These are phyloP conservation scores for Gracilinanus agilis DNA, from an alignment of 2,113 vertebrate genomes.

Conservation along the genomic window DNA sequence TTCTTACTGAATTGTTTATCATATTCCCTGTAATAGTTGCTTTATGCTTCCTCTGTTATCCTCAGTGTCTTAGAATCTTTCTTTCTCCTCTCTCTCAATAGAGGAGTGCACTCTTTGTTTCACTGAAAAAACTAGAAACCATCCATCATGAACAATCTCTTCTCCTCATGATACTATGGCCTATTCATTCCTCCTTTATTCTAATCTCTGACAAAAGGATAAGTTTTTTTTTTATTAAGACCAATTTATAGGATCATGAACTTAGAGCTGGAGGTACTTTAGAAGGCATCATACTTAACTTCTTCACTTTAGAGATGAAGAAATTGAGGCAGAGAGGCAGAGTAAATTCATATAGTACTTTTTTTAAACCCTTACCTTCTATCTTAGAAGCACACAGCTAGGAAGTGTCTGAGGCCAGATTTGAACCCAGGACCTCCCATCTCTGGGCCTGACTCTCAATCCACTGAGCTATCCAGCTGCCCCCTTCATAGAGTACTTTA, in stretches of 20 bases:
- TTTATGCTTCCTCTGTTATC: background rate
- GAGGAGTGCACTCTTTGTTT: background rate
- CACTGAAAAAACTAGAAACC: background rate
- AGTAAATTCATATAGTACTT: background rate
- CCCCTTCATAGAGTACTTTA: background rate
- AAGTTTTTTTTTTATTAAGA: background rate
- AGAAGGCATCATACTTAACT: background rate
- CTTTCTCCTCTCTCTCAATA: background rate
- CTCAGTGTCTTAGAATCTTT: background rate
- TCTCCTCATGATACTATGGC: background rate
- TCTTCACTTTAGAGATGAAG: background rate
- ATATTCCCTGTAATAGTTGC: background rate
- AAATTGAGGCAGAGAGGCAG: background rate
- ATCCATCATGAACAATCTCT: background rate
- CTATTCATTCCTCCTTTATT: background rate
- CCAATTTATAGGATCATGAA: background rate
- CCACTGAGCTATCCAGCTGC: no score
- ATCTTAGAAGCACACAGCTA: no score
- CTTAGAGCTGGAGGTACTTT: background rate
- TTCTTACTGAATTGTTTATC: background rate
- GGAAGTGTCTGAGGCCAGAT: no score
- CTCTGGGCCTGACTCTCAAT: no score
- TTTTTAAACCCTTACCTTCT: no score
- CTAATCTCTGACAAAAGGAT: background rate
- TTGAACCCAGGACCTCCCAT: no score